Base-by-base conservation (phyloP, 2,888 invertebrate genomes). In the Drosophila gaucha region DNA sequence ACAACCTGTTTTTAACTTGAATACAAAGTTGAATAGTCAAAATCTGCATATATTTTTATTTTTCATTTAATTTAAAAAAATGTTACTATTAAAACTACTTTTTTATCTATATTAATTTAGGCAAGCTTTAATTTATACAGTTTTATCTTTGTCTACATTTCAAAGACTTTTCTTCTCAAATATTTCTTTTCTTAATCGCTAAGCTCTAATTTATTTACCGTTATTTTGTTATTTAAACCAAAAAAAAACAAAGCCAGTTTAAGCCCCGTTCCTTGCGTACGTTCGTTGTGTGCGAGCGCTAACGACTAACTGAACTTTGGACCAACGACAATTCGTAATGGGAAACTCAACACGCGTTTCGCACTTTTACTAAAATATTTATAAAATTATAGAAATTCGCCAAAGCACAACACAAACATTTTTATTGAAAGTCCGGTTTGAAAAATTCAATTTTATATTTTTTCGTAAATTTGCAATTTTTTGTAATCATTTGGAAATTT, bases 201-300 rank as follows among this genome's bases (percentile, higher is more conserved):
- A n/a, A n/a, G n/a, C n/a, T n/a, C n/a, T n/a, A n/a, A n/a, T n/a
- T n/a, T 41, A 9, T 4, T 43, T 43, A 43, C 43, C 43, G 43
- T 18, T 44, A 44, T 44, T 43, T 16, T 16, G 14, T 36, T 35
- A 33, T 28, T 26, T 51, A 30, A 46, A 20, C 16, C 24, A 5
- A 10, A 22, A 64, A 58, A n/a, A n/a, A n/a, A n/a, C n/a, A n/a
- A n/a, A 41, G 14, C 39, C 46, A 41, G 31, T 35, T 43, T n/a
- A 9, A 36, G 41, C 16, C 31, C 22, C 39, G 52, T 30, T 59
- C 31, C 31, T 59, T 51, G 36, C 24, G 47, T 52, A 65, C 69
- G 51, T 65, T 66, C 66, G 68, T 26, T 70, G 49, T 43, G 56
- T 54, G 63, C 58, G 57, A 69, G 43, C 46, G 78, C 59, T 69